Base-by-base conservation (phyloP, 2,113 vertebrate species). In the Coptodon bakossiorum region DNA sequence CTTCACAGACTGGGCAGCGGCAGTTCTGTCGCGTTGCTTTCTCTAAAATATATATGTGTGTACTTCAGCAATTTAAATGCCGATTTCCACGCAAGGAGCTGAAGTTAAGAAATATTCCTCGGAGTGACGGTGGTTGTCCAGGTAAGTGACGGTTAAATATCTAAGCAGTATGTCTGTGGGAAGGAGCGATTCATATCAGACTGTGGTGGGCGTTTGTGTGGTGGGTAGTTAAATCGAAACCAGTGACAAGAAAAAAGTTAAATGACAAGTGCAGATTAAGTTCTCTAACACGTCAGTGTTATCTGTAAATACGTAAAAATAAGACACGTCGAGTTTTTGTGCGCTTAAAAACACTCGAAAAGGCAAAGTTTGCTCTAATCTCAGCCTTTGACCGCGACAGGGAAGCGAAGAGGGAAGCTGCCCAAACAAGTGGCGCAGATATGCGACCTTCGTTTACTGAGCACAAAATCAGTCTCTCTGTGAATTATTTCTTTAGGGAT, bases 191-290 rank as follows among this genome's bases (percentile, higher is more conserved):
- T 92, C 52, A 84, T 91, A 86, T 91, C 90, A 2, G 85, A 13
- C 24, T 12, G 14, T 22, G 6, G 92, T 90, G 71, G 93, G 91
- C 71, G 92, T 79, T 68, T 7, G 4, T 56, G 38, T 17, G 86
- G 86, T 83, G n/a, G n/a, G 1, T 4, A 73, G 10, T 3, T 66
- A 86, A 94, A 95, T 5, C 90, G 95, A 95, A 95, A 95, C 92
- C 73, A 56, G 1, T 3, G 22, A 84, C 34, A 53, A 56, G 56
- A 38, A 38, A 66, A 31, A 68, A 63, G 29, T 68, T 19, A 38
- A 45, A 78, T 50, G 73, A 52, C 10, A 34, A 52, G 40, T 45
- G 4, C 5, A 24, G 19, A 17, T 52, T 48, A 78, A 78, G 27
- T 52, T 78, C 73, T 31, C 11, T 13, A 78, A 48, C 10, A 52